Evolutionary conservation across 2,113 vertebrate species (phyloP).

Genomic region (Marmota monax): DNA sequence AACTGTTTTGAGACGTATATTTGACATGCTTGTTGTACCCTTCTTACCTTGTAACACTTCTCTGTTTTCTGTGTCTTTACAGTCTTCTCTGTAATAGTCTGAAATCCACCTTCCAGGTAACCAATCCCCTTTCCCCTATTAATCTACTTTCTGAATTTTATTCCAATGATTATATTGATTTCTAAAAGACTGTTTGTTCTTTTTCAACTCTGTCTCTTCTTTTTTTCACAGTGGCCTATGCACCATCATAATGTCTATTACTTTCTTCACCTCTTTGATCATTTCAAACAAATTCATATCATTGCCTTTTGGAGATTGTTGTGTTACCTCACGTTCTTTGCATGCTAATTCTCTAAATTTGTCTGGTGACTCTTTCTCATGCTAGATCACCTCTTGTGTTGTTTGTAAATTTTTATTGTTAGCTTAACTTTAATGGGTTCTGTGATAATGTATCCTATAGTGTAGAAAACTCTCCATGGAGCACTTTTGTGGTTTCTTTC

Average conservation of each 20-base stretch:
- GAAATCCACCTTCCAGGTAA: not conserved
- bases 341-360: not conserved
- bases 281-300: not conserved
- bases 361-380: not conserved
- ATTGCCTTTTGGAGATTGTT: not conserved
- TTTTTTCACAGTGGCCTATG: not conserved
- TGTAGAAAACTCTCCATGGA: not conserved
- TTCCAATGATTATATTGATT: not conserved
- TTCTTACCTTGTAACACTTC: not conserved
- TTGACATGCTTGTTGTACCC: not conserved
- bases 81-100: not conserved
- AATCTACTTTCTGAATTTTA: constrained; percentile 1
- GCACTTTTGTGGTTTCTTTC: not conserved
- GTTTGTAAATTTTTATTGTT: not conserved
- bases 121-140: not conserved
- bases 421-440: not conserved
- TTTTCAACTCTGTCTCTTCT: not conserved
- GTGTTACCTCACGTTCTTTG: constrained; percentile 20
- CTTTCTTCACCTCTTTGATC: not conserved
- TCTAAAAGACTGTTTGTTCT: not conserved
- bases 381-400: not conserved
- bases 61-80: not conserved
- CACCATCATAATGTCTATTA: not conserved
- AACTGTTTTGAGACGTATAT: not conserved
- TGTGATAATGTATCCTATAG: not conserved